Conservation (phyloP, 2,888 invertebrate species). For the Hoplodrina ambigua region DNA sequence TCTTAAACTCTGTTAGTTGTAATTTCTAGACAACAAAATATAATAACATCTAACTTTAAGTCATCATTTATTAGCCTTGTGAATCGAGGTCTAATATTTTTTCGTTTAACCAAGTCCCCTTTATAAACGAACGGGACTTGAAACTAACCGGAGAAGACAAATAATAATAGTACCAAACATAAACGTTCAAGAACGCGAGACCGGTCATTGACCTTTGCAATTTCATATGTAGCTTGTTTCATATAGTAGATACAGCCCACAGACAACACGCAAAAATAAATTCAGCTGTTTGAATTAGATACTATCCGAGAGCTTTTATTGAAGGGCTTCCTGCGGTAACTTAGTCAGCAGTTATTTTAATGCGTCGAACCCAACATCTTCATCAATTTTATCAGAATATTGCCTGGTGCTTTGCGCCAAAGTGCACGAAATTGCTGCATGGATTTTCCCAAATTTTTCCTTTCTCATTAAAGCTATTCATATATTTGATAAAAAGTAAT, state of each 20-base stretch:
- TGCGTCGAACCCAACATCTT: neutral
- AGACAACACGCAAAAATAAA: slow-evolving; percentile 13
- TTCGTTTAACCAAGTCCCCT: too few species aligned
- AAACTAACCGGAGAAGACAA: neutral
- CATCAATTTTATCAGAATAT: slow-evolving; percentile 3
- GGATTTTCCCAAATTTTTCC: slow-evolving; percentile 10
- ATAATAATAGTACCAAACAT: slow-evolving; percentile 13
- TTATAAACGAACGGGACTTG: neutral
- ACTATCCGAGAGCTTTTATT: neutral
- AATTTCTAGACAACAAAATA: neutral
- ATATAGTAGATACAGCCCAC: neutral
- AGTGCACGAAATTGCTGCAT: slow-evolving; percentile 2
- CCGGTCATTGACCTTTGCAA: slow-evolving; percentile 25
- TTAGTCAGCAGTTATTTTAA: slow-evolving; percentile 21
- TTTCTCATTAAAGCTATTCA: slow-evolving; percentile 19
- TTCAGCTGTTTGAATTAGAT: slow-evolving; percentile 1
- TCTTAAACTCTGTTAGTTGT: too few species aligned
- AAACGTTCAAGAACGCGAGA: slow-evolving; percentile 12
- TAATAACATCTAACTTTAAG: neutral
- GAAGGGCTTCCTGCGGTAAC: neutral
- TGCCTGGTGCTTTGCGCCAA: neutral
- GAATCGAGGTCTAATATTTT: too few species aligned
- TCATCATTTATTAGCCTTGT: neutral
- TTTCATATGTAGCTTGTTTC: neutral
- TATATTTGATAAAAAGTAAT: neutral